Evolutionary conservation across 2,113 vertebrate genomes (phyloP).

Genomic region (Phodopus roborovskii): DNA sequence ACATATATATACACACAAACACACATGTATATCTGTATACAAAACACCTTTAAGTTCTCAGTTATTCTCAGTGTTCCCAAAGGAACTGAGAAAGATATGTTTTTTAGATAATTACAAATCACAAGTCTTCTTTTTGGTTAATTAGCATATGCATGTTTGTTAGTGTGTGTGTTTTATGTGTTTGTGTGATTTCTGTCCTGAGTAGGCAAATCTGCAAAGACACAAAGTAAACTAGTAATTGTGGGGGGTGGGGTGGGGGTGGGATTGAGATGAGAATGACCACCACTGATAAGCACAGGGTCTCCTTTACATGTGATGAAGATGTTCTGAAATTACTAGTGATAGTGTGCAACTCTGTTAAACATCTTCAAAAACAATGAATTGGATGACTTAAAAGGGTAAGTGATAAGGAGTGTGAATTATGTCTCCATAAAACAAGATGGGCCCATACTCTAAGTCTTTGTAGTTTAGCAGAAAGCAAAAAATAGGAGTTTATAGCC

Average conservation of each 20-base stretch:
- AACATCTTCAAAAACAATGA: neutral
- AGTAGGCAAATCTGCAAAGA: neutral
- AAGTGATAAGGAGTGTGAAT: neutral
- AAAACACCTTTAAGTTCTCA: neutral
- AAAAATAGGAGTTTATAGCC: neutral
- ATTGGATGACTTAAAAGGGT: neutral
- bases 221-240: neutral
- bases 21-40: neutral
- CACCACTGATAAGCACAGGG: neutral
- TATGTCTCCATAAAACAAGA: neutral
- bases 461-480: neutral
- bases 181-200: neutral
- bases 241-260: neutral
- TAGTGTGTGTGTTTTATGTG: neutral
- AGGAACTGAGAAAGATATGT: neutral
- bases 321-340: neutral
- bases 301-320: neutral
- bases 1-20: neutral
- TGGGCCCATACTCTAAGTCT: neutral
- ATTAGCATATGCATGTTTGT: neutral
- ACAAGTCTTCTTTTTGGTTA: neutral
- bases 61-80: neutral
- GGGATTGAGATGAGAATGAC: neutral
- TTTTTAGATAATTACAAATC: constrained; percentile 52
- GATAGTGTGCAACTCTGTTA: neutral